These are phyloP conservation scores for Actinernus sp. DNA, from an alignment of 92 coral and sea anemone genomes.

Conservation along the genomic window DNA sequence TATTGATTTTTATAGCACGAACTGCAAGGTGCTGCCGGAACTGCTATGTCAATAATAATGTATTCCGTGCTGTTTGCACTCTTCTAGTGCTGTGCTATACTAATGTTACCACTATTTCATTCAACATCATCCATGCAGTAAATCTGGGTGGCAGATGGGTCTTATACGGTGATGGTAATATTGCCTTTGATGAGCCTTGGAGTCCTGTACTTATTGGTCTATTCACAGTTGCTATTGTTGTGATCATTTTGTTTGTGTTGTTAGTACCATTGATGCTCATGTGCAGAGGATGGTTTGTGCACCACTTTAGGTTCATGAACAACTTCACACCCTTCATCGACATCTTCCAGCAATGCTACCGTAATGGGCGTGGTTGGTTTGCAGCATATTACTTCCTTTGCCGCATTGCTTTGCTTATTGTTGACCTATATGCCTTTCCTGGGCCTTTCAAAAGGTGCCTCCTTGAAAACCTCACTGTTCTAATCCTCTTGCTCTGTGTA, in stretches of 20 bases:
- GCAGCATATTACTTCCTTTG: constrained; percentile 93
- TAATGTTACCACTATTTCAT: constrained; percentile 67
- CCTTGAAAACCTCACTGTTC: constrained; percentile 57
- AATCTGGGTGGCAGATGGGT: constrained; percentile 51
- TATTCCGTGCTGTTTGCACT: constrained; percentile 71
- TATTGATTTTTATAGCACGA: constrained; percentile 46
- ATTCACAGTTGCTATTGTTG: constrained; percentile 54
- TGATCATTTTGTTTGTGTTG: constrained; percentile 59
- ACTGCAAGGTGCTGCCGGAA: constrained; percentile 58
- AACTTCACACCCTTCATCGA: constrained; percentile 74
- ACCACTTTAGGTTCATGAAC: too few species aligned
- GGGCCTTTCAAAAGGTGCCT: constrained; percentile 70
- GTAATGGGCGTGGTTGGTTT: constrained; percentile 72
- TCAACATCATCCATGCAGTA: constrained; percentile 52
- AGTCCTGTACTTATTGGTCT: too few species aligned
- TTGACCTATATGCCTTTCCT: constrained; percentile 42
- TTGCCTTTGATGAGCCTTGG: too few species aligned
- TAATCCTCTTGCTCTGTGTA: constrained; percentile 63
- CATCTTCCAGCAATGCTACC: constrained; percentile 80
- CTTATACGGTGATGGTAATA: too few species aligned
- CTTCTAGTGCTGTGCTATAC: constrained; percentile 80
- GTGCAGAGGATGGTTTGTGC: constrained; percentile 69
- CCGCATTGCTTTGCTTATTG: constrained; percentile 72
- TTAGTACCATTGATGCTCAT: constrained; percentile 75
- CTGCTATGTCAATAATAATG: constrained; percentile 77